Evolutionary conservation across 2,113 vertebrate species (phyloP).

Genomic region (Melanostigma gelatinosum): DNA sequence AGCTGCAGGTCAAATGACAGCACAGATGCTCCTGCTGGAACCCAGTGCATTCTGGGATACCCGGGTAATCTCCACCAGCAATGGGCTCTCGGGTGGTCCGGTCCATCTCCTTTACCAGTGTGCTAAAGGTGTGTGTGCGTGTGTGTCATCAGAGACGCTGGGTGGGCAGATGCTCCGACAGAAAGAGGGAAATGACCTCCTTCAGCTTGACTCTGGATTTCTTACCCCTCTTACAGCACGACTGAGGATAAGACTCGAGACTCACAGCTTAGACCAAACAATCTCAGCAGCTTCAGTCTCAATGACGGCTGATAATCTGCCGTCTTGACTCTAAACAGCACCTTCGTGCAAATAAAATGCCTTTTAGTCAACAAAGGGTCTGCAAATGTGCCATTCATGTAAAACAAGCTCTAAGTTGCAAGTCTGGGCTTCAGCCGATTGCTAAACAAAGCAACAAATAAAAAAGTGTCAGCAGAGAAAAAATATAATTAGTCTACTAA

Average conservation of each 20-base stretch:
- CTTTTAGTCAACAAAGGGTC: conserved; percentile 36
- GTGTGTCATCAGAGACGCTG: conserved; percentile 41
- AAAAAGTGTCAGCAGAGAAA: neutral
- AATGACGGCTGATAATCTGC: conserved; percentile 14
- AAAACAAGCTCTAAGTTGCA: conserved; percentile 10
- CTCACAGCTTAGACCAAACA: conserved; percentile 6
- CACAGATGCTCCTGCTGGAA: conserved; percentile 54
- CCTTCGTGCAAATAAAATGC: neutral
- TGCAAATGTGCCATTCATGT: conserved; percentile 27
- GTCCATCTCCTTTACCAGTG: conserved; percentile 69
- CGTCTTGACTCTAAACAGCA: conserved; percentile 16
- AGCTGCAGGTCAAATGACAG: conserved; percentile 77
- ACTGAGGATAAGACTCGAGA: conserved; percentile 4
- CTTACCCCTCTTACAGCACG: neutral
- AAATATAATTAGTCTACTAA: conserved; percentile 7
- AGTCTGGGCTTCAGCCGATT: conserved; percentile 3
- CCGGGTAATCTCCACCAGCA: conserved; percentile 76
- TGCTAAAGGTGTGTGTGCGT: conserved; percentile 57
- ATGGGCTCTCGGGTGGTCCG: conserved; percentile 80
- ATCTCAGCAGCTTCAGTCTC: conserved; percentile 16
- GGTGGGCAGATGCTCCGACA: conserved; percentile 66
- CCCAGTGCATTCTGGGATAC: conserved; percentile 72
- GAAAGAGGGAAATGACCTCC: conserved; percentile 48
- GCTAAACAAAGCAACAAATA: conserved; percentile 8
- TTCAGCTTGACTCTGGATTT: conserved; percentile 26